phyloP scores from a whole-genome alignment of 2,888 invertebrate genomes.

The Copidosoma aretas region DNA sequence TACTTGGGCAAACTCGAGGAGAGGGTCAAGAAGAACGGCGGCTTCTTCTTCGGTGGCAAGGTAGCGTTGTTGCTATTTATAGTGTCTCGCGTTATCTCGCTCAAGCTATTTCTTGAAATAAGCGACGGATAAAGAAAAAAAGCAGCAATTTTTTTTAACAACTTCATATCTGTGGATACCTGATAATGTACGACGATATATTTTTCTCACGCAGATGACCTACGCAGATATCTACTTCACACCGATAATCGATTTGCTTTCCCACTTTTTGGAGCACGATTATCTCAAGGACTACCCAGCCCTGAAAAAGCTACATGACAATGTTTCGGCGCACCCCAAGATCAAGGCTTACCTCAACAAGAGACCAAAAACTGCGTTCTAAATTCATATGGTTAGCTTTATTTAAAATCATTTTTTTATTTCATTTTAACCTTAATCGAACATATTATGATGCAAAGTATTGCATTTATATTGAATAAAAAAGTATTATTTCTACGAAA shows the following conservation, averaged over 20 bases:
- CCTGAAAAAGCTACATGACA: slow-evolving; percentile 60
- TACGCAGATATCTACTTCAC: slow-evolving; percentile 63
- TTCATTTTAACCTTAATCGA: neutral
- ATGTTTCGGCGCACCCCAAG: slow-evolving; percentile 58
- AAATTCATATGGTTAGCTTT: slow-evolving; percentile 12
- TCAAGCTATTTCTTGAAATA: too few species aligned
- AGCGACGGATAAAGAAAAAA: too few species aligned
- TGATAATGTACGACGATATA: too few species aligned
- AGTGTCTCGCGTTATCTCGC: too few species aligned
- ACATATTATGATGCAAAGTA: neutral
- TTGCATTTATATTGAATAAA: too few species aligned
- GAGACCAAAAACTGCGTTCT: slow-evolving; percentile 49
- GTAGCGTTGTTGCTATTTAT: slow-evolving; percentile 40
- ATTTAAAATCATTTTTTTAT: neutral
- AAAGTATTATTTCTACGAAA: too few species aligned
- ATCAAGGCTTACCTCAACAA: slow-evolving; percentile 61
- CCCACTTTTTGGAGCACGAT: slow-evolving; percentile 48
- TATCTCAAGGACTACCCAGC: slow-evolving; percentile 61
- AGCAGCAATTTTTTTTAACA: too few species aligned
- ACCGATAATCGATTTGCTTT: slow-evolving; percentile 58
- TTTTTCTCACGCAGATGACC: slow-evolving; percentile 55
- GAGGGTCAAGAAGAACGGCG: slow-evolving; percentile 54
- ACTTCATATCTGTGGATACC: too few species aligned
- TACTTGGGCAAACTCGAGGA: slow-evolving; percentile 51
- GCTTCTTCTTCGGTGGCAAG: slow-evolving; percentile 56